phyloP scores from a whole-genome alignment of 1,140 invertebrate species.

The Sweltsa coloradensis region DNA sequence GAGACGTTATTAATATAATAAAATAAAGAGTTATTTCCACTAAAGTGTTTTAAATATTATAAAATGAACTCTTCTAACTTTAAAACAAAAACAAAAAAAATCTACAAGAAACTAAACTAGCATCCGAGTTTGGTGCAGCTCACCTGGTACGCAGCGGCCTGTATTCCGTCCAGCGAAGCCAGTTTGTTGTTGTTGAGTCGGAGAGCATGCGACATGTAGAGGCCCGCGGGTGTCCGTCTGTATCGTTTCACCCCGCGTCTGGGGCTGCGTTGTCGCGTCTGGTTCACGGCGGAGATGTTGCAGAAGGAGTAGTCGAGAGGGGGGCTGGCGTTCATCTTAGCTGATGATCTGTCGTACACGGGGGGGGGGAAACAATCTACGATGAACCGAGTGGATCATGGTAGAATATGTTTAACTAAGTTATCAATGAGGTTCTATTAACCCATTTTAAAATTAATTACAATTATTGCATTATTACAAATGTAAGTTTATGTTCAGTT shows the following conservation, averaged over 20 bases:
- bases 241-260: constrained; percentile 15
- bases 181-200: constrained; percentile 22
- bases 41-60: not conserved
- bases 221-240: constrained; percentile 8
- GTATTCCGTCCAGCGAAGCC: constrained; percentile 13
- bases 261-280: constrained; percentile 11
- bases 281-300: constrained; percentile 12
- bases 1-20: not conserved
- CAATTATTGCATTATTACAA: no score
- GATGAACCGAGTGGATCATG: no score
- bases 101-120: not conserved
- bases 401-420: no score
- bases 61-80: not conserved
- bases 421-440: no score
- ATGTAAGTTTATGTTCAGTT: no score
- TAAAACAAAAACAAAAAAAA: no score
- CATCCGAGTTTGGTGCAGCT: not conserved
- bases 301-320: constrained; percentile 20
- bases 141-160: constrained; percentile 14
- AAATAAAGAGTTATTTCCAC: not conserved
- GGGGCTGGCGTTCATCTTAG: no score
- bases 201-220: constrained; percentile 15
- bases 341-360: no score
- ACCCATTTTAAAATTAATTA: no score
- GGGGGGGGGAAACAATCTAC: no score